Evolutionary conservation across 2,888 invertebrate genomes (phyloP).

Genomic region (Epistrophe grossulariae): DNA sequence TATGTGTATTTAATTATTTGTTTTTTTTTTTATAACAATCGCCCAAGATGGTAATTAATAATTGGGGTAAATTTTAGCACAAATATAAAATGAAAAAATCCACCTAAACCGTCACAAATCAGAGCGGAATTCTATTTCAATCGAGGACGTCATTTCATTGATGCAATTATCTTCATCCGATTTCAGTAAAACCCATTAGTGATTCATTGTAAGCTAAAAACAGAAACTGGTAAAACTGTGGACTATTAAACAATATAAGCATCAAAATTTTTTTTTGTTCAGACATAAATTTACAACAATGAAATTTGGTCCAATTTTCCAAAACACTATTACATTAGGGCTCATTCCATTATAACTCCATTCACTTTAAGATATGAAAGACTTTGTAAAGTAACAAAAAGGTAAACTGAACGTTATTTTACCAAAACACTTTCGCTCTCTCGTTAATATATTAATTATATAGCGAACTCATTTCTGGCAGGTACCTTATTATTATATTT

Average conservation of each 20-base stretch:
- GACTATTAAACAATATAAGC: background rate
- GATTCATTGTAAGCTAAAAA: background rate
- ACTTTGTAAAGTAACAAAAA: slow-evolving; percentile 1
- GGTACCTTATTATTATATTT: background rate
- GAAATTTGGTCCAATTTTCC: background rate
- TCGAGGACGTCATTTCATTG: background rate
- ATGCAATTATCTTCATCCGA: background rate
- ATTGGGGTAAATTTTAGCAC: no score
- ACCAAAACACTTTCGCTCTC: slow-evolving; percentile 26
- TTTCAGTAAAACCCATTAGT: background rate
- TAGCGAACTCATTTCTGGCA: slow-evolving; percentile 20
- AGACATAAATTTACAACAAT: background rate
- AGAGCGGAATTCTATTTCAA: background rate
- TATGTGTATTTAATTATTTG: no score
- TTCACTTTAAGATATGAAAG: slow-evolving; percentile 34
- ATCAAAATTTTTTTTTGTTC: background rate
- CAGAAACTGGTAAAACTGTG: background rate
- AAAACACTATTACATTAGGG: no score
- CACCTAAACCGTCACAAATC: background rate
- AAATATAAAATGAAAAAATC: no score
- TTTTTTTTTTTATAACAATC: no score
- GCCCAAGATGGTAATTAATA: no score
- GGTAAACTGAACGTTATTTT: slow-evolving; percentile 1
- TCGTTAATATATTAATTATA: background rate
- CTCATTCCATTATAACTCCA: slow-evolving; percentile 1